phyloP scores from a whole-genome alignment of 2,797 vertebrate genomes.

The Argya squamiceps region DNA sequence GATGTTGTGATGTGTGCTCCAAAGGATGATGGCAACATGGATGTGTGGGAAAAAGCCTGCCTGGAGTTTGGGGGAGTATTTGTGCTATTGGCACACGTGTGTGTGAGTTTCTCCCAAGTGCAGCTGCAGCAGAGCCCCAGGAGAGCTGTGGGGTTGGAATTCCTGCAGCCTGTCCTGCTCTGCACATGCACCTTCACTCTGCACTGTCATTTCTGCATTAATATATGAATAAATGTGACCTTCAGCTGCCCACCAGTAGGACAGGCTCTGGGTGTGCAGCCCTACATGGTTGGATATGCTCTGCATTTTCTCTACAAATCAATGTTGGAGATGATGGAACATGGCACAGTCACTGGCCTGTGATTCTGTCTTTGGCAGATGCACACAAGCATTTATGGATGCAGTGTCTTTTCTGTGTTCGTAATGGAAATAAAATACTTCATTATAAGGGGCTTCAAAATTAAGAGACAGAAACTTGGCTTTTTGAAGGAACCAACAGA shows the following conservation, averaged over 20 bases:
- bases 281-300: accelerated
- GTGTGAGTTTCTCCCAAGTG: not conserved
- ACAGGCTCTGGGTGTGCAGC: not conserved
- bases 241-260: not conserved
- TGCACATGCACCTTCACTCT: not conserved
- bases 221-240: accelerated
- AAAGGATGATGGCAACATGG: not conserved
- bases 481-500: not conserved
- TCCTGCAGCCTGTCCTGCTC: not conserved
- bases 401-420: not conserved
- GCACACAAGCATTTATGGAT: not conserved
- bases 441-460: not conserved
- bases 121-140: not conserved
- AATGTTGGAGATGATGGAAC: accelerated
- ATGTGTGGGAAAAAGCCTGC: not conserved
- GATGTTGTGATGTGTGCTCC: not conserved
- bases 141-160: not conserved
- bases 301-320: not conserved
- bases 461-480: not conserved
- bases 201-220: not conserved
- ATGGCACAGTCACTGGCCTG: not conserved
- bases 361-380: not conserved
- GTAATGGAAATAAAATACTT: not conserved
- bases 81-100: not conserved
- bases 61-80: not conserved